Conservation (phyloP, 2,113 vertebrate species). For the Gambusia affinis region DNA sequence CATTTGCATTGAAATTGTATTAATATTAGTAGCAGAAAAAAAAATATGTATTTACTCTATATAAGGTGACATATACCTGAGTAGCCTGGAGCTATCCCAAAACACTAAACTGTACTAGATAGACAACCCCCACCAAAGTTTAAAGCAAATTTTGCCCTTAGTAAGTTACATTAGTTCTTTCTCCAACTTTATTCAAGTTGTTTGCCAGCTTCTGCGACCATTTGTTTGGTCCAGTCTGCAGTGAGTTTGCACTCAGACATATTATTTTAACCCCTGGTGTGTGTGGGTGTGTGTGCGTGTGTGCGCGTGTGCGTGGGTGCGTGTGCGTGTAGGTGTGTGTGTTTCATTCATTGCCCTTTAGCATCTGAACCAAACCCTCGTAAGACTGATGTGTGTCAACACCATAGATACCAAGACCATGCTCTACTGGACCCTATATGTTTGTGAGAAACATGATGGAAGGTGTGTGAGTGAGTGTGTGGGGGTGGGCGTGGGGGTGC, state of each 20-base stretch:
- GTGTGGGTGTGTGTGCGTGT: constrained; percentile 6
- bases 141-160: constrained; percentile 14
- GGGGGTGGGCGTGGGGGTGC: background rate
- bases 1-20: background rate
- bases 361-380: constrained; percentile 85
- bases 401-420: constrained; percentile 84
- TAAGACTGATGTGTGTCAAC: constrained; percentile 90
- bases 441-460: constrained; percentile 55
- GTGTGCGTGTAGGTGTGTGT: constrained; percentile 21
- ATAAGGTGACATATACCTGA: background rate
- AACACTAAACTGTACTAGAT: background rate
- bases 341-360: constrained; percentile 67
- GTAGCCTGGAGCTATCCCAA: background rate
- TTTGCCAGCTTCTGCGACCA: constrained; percentile 24
- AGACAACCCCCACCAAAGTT: background rate
- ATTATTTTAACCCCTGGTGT: constrained; percentile 60
- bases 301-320: no score
- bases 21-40: background rate
- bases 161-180: constrained; percentile 17
- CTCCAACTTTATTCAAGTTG: constrained; percentile 37
- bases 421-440: constrained; percentile 86
- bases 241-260: constrained; percentile 40
- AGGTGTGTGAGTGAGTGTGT: constrained; percentile 3
- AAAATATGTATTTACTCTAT: background rate
- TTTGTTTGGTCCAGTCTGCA: constrained; percentile 46